Evolutionary conservation across 2,888 invertebrate genomes (phyloP), one percentile per base, ranked within the genome.

Genomic region (Drosophila helvetica): DNA sequence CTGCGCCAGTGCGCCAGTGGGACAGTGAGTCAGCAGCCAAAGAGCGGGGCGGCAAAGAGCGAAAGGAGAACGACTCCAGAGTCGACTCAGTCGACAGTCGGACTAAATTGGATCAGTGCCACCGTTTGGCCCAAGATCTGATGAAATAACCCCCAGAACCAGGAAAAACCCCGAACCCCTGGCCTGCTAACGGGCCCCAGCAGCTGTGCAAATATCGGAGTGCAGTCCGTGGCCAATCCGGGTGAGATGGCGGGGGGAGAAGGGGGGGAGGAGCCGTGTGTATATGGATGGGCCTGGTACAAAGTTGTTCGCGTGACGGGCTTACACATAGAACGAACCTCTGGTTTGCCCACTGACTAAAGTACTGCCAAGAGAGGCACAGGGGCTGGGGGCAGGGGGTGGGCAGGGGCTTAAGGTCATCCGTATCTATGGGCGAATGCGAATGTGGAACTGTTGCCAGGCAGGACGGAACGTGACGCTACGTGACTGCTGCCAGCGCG

Each of bases 401-500:
- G 30, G 30, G 8, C 7, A 30, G 15, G 38, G 38, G 15, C 15
- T 6, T 38, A 38, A 38, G 38, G 38, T 38, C 38, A 38, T 38
- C 38, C 38, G 38, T 38, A 38, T 42, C 54, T 15, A 25, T 25
- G 38, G 38, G 38, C 15, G 38, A 19, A 43, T 43, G 18, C 7
- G 43, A 10, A 56, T 12, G 4, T 19, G 12, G 12, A 9, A 18
- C 10, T 22, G 12, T 25, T 38, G 38, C 38, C 38, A 38, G 38
- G 38, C 38, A 38, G 38, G 38, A n/a, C 38, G 38, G 38, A 38
- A 38, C 38, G 38, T 38, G 38, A 38, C 38, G 38, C 38, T 38
- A 38, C 38, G 17, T 47, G 22, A 58, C 57, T 80, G 80, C 74
- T 81, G 80, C 80, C 82, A 80, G 74, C 76, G 72, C 79, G 82